Percentiles rank a stretch among this genome's conserved stretches.
Conservation (phyloP, 1,140 invertebrate genomes). For the Lordiphosa stackelbergi region DNA sequence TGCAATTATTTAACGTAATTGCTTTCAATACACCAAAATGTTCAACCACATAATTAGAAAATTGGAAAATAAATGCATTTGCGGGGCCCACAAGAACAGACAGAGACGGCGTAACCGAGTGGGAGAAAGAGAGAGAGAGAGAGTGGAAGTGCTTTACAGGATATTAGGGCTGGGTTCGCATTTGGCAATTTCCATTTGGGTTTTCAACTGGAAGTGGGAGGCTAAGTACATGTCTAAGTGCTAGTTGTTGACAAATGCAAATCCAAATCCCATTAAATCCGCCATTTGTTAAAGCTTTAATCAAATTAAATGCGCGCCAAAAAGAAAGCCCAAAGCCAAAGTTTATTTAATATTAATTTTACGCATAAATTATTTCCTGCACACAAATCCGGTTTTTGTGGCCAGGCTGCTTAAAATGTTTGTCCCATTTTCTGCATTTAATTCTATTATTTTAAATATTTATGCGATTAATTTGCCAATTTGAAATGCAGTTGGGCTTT, state of each 20-base stretch:
- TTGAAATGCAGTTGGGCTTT: constrained; percentile 9
- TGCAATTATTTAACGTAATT: constrained; percentile 63
- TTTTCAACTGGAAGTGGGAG: too few relatives aligned
- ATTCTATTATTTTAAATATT: constrained; percentile 60
- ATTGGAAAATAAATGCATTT: constrained; percentile 58
- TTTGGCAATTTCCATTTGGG: too few relatives aligned
- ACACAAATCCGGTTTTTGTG: constrained; percentile 32
- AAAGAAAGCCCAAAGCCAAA: not conserved
- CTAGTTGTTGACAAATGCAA: not conserved
- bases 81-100: not conserved
- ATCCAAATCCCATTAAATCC: constrained; percentile 42
- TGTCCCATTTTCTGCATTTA: constrained; percentile 9
- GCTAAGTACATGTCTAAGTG: too few relatives aligned
- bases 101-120: not conserved
- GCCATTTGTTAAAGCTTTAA: constrained; percentile 22
- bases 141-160: too few relatives aligned
- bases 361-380: constrained; percentile 46
- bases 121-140: not conserved
- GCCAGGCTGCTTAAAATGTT: not conserved
- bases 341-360: constrained; percentile 40
- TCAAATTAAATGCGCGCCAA: constrained; percentile 36
- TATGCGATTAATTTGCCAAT: constrained; percentile 38
- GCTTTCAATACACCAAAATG: constrained; percentile 58
- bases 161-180: constrained; percentile 2
- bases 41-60: constrained; percentile 60